These are phyloP conservation scores for Pipa parva DNA, from an alignment of 2,113 vertebrate genomes.

Conservation along the genomic window DNA sequence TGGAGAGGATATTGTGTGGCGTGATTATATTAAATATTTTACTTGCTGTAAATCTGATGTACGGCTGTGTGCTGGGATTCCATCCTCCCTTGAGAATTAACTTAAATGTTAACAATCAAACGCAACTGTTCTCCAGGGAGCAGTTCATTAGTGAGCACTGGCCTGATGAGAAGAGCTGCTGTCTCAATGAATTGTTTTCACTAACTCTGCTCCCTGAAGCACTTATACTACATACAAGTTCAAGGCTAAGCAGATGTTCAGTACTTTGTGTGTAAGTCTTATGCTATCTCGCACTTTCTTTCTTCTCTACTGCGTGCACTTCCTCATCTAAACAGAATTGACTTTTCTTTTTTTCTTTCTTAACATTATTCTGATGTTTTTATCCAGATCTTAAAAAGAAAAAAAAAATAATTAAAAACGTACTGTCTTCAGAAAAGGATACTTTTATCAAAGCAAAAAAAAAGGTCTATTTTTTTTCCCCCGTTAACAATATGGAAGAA, in stretches of 20 bases:
- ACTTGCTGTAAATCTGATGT: slow-evolving; percentile 12
- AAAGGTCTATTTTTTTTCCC: no score
- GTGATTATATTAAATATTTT: slow-evolving; percentile 38
- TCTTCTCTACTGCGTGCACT: no score
- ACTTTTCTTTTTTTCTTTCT: no score
- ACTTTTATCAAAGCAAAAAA: no score
- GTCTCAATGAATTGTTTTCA: slow-evolving; percentile 31
- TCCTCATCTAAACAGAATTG: no score
- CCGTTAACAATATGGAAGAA: no score
- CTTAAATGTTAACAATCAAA: slow-evolving; percentile 35
- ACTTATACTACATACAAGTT: slow-evolving; percentile 1
- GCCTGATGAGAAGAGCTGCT: slow-evolving; percentile 27
- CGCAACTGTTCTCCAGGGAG: slow-evolving; percentile 8
- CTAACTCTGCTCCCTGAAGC: slow-evolving; percentile 12
- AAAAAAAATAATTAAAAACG: no score
- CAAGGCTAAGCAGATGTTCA: neutral
- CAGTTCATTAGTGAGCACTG: slow-evolving; percentile 34
- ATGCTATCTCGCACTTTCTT: no score
- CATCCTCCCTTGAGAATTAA: slow-evolving; percentile 6
- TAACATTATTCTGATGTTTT: no score
- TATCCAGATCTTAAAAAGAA: no score
- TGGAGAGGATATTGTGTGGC: slow-evolving; percentile 1
- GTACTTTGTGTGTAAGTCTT: neutral
- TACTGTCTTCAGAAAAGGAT: no score
- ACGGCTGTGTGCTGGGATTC: slow-evolving; percentile 24